These are phyloP conservation scores for Brotogeris chrysoptera DNA, from an alignment of 2,797 vertebrate genomes.

Conservation along the genomic window DNA sequence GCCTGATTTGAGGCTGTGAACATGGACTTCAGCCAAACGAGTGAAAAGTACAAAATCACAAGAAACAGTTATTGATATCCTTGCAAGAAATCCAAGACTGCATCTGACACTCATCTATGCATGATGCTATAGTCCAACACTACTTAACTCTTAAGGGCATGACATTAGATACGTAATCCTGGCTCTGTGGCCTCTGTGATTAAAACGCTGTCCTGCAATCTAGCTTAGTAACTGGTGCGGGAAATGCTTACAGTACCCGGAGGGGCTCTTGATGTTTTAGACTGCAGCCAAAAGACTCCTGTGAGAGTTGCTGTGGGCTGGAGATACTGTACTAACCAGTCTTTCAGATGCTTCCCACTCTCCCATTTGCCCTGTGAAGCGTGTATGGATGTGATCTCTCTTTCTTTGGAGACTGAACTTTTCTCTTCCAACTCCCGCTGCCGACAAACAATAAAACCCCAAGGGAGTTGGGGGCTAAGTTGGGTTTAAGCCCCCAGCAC, in stretches of 20 bases:
- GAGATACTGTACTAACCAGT: not conserved
- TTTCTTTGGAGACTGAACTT: not conserved
- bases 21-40: not conserved
- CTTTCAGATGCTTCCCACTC: not conserved
- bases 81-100: not conserved
- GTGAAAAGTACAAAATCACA: not conserved
- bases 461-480: not conserved
- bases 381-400: not conserved
- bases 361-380: not conserved
- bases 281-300: not conserved
- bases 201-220: not conserved
- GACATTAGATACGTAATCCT: not conserved
- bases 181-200: not conserved
- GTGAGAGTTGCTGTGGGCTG: not conserved
- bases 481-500: not conserved
- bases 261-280: not conserved
- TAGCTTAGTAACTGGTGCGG: not conserved
- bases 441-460: not conserved
- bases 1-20: not conserved
- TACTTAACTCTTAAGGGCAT: not conserved
- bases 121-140: not conserved
- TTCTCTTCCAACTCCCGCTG: not conserved
- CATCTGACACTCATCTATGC: not conserved
- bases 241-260: not conserved
- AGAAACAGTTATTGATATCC: not conserved